phyloP scores from a whole-genome alignment of 2,113 vertebrate species.

The Siniperca chuatsi region DNA sequence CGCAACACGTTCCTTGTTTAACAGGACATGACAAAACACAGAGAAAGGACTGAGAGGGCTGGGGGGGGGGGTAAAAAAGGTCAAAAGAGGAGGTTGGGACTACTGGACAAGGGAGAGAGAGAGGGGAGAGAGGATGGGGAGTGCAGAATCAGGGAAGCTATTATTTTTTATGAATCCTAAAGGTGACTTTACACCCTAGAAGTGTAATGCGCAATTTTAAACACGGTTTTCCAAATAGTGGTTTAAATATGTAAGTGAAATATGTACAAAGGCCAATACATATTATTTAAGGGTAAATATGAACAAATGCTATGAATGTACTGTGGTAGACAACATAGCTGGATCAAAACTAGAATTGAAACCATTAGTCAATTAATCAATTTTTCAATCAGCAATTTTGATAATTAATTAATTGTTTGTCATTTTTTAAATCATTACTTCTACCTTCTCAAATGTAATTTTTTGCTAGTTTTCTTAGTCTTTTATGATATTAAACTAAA shows the following conservation, averaged over 20 bases:
- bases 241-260: neutral
- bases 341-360: neutral
- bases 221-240: neutral
- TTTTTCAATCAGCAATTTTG: neutral
- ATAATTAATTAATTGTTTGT: neutral
- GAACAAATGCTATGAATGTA: neutral
- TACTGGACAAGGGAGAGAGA: conserved; percentile 18
- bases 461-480: neutral
- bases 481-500: neutral
- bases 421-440: neutral
- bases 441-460: neutral
- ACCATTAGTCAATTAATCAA: neutral
- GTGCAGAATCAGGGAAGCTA: neutral
- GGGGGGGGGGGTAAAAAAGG: conserved; percentile 65
- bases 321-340: neutral
- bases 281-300: neutral
- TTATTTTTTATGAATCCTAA: conserved; percentile 1
- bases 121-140: neutral
- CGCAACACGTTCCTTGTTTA: conserved; percentile 87
- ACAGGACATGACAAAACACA: conserved; percentile 83
- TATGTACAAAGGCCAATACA: neutral
- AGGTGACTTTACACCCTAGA: neutral
- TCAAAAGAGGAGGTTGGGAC: conserved; percentile 45
- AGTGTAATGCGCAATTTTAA: neutral
- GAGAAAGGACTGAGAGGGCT: conserved; percentile 79